Evolutionary conservation across 2,113 vertebrate species (phyloP).

Genomic region (Varanus salvator): DNA sequence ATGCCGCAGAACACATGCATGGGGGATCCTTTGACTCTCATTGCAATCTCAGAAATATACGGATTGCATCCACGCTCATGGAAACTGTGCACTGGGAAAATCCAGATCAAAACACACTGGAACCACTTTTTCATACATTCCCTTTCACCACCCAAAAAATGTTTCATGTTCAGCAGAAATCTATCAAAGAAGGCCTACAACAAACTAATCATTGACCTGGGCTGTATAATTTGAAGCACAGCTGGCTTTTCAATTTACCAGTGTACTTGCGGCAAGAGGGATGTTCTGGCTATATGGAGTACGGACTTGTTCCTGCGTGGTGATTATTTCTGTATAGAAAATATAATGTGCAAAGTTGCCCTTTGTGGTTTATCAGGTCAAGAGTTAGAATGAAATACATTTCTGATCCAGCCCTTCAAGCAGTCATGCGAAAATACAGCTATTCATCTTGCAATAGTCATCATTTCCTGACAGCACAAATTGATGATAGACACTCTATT

Average conservation of each 20-base stretch:
- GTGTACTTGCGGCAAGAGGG: neutral
- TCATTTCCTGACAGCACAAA: neutral
- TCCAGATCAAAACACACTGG: too few species aligned
- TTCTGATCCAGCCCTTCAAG: neutral
- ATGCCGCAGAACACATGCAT: too few species aligned
- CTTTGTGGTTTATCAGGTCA: neutral
- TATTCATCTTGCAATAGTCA: neutral
- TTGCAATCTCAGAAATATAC: too few species aligned
- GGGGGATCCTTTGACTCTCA: too few species aligned
- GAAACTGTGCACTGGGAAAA: too few species aligned
- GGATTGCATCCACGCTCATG: too few species aligned
- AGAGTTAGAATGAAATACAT: neutral
- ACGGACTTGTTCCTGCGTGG: neutral
- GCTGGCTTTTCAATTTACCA: neutral
- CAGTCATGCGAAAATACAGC: neutral
- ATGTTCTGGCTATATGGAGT: neutral
- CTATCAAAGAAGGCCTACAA: neutral
- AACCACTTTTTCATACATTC: too few species aligned
- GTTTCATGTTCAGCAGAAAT: too few species aligned
- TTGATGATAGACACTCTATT: neutral
- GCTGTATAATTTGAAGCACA: neutral
- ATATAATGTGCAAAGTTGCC: neutral
- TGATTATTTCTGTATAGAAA: neutral
- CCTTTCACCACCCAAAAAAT: too few species aligned
- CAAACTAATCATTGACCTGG: neutral